A percentile compares a stretch with the other conserved stretches of the same genome.
phyloP scores from a whole-genome alignment of 37 sponge, comb jelly and placozoan species.

The Corticium candelabrum region DNA sequence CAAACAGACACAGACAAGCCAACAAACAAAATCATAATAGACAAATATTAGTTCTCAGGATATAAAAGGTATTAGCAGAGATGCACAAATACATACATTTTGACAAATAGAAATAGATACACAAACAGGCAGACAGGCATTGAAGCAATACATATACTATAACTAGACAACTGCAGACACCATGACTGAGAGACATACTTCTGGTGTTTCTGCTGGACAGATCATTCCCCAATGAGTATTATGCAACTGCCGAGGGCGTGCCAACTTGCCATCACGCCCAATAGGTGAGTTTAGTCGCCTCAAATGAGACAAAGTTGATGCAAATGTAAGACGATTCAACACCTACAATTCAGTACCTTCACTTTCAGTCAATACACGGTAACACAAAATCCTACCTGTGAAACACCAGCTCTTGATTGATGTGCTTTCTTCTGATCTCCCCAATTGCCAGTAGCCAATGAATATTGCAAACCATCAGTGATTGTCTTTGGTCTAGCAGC shows the following conservation, averaged over 20 bases:
- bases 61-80: too few species aligned
- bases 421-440: conserved; percentile 99
- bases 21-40: conserved; percentile 11
- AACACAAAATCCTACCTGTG: conserved; percentile 54
- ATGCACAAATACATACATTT: too few species aligned
- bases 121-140: conserved; percentile 5
- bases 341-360: conserved; percentile 30
- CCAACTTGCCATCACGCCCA: conserved; percentile 97
- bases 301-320: conserved; percentile 93
- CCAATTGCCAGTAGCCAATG: conserved; percentile 99
- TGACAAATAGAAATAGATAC: conserved; percentile 13
- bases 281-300: conserved; percentile 97
- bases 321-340: conserved; percentile 95
- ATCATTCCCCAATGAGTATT: conserved; percentile 99
- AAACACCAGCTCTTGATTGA: conserved; percentile 94
- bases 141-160: neutral
- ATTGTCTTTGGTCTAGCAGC: conserved; percentile 89
- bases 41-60: conserved; percentile 13
- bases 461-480: conserved; percentile 96
- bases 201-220: conserved; percentile 99
- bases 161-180: too few species aligned
- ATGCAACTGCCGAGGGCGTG: conserved; percentile 95
- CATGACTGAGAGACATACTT: conserved; percentile 30
- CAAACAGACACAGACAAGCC: neutral
- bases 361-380: neutral